Evolutionary conservation across 2,113 vertebrate species (phyloP).

Genomic region (Rhinolophus ferrumequinum): DNA sequence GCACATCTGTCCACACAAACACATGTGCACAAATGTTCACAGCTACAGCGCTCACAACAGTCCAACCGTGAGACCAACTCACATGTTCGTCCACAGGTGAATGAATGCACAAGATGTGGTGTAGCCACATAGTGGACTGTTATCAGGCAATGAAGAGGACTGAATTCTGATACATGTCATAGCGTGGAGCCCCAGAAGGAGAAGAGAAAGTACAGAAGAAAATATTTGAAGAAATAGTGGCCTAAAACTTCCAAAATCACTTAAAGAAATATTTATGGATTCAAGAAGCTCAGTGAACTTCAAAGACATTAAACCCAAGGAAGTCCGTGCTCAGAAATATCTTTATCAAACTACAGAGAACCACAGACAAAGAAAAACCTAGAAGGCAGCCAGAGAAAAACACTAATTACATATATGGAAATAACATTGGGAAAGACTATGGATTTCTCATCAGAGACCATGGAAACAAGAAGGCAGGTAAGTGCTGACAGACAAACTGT

Average conservation of each 20-base stretch:
- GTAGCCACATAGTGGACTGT: fast-evolving
- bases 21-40: too few species aligned
- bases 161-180: not conserved
- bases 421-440: fast-evolving
- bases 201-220: not conserved
- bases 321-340: not conserved
- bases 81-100: not conserved
- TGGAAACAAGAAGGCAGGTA: fast-evolving
- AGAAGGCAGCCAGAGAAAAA: not conserved
- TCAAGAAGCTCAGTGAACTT: not conserved
- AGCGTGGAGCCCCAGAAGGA: not conserved
- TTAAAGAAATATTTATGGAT: not conserved
- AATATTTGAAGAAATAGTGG: not conserved
- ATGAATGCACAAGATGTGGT: too few species aligned
- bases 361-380: not conserved
- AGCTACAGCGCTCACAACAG: not conserved
- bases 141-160: not conserved
- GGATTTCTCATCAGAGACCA: not conserved
- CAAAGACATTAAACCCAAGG: not conserved
- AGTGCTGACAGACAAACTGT: not conserved
- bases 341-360: not conserved
- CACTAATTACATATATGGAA: fast-evolving
- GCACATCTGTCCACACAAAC: not conserved
- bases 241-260: not conserved
- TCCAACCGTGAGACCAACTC: too few species aligned